Base-by-base conservation (phyloP, 2,113 vertebrate species). In the Spea bombifrons region DNA sequence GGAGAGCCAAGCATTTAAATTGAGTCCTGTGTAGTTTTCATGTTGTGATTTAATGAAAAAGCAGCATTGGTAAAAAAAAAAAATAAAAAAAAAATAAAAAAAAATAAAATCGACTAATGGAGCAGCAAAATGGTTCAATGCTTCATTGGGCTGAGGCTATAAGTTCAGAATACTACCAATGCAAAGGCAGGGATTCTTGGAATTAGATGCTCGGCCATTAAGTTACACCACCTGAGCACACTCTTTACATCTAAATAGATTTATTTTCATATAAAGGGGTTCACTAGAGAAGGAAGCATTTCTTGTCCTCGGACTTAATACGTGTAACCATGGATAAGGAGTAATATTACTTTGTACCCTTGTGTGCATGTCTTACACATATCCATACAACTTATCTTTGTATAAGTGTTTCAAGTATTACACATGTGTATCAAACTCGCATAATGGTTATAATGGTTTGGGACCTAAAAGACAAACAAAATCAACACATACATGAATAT, bases 71-170 rank as follows among this genome's bases (percentile, higher is more conserved):
- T 30, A 16, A 49, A 70, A 70, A 57, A 10, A 49, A 70, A 70
- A 57, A 72, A n/a, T n/a, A n/a, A 16, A 49, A 70, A 70, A 57
- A 10, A 49, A 70, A 70, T 44, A 72, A 16, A 49, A 70, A 70
- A 57, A 10, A 49, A 70, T 52, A 57, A 72, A 45, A 53, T 30
- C 17, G 57, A 57, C 70, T 53, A 72, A 72, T 72, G 48, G 16
- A 43, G 70, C 70, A 57, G 8, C 55, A 72, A 72, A 71, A 71
- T 72, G 12, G 52, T 44, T 55, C 44, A 72, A 9, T 72, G 70
- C 17, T 30, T 72, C 6, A 16, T 49, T 53, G 45, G 52, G 57
- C 8, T 57, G 44, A 44, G 45, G 70, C 52, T 52, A 52, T 72
- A 72, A 72, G 57, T 72, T 8, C 13, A 57, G 4, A 15, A 30